Conservation (phyloP, 1,140 invertebrate species). For the Caenorhabditis briggsae region DNA sequence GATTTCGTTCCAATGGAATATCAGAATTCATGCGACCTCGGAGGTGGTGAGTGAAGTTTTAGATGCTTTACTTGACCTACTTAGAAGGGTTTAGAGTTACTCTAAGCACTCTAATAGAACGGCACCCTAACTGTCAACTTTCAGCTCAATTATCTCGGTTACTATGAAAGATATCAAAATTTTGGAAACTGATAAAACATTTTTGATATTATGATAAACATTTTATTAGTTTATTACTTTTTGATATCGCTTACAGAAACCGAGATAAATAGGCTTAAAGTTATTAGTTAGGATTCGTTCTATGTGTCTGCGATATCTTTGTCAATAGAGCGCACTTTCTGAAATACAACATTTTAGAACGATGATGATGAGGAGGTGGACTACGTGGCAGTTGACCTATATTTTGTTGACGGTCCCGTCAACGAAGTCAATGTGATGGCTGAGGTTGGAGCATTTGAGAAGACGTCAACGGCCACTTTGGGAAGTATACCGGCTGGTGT, state of each 20-base stretch:
- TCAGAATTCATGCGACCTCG: conserved; percentile 73
- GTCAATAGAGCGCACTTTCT: background rate
- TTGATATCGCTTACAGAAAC: too few species aligned
- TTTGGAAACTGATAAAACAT: too few species aligned
- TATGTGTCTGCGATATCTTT: too few species aligned
- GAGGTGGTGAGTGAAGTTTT: conserved; percentile 40
- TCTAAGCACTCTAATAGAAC: too few species aligned
- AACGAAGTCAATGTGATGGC: conserved; percentile 56
- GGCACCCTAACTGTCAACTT: too few species aligned
- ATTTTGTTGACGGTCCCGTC: conserved; percentile 67
- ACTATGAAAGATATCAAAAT: too few species aligned
- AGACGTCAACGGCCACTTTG: conserved; percentile 14
- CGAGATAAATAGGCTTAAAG: too few species aligned
- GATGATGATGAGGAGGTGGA: conserved; percentile 64
- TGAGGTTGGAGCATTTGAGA: conserved; percentile 20
- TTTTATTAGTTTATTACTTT: too few species aligned
- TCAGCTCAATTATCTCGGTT: too few species aligned
- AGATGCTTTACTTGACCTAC: background rate
- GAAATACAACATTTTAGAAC: conserved; percentile 43
- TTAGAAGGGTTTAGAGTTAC: too few species aligned
- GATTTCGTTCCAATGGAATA: conserved; percentile 76
- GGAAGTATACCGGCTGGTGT: conserved; percentile 10
- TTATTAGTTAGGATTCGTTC: background rate
- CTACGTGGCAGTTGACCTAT: conserved; percentile 67
- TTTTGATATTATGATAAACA: too few species aligned